Base-by-base conservation (phyloP, 2,797 vertebrate genomes). In the Malacoctenus gilli region DNA sequence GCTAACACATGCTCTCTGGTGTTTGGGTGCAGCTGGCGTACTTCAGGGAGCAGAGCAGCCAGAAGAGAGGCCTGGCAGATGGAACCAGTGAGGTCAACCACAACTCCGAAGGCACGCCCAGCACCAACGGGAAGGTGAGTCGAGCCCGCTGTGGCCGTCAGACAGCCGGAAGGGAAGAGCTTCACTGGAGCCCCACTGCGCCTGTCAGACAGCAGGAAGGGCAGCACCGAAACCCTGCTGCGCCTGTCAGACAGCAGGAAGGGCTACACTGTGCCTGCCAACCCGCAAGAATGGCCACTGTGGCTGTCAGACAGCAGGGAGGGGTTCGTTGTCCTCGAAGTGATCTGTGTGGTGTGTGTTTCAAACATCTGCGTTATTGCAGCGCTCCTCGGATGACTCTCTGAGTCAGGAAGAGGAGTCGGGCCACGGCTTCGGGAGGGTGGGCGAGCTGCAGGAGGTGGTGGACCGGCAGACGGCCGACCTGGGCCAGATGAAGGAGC, bases 401-500 rank as follows among this genome's bases (percentile, higher is more conserved):
- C 72, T 94, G 41, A 94, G 89, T 70, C 93, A 94, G 0, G 95
- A 96, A 59, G 95, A 97, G 52, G 95, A 97, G 43, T 47, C 32
- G 0, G 59, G 41, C 1, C 47, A 42, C 0, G 72, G 37, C 18
- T 90, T 92, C n/a, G 85, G 92, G 30, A 94, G 93, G 72, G 91
- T 94, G 4, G 72, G 92, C 0, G 95, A 98, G 74, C 93, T 98
- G 22, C 95, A 98, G 74, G 95, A 97, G 13, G 58, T 94, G 56
- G 89, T 98, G 61, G 95, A 96, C 31, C 93, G 92, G 10, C 96
- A 97, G 90, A 90, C 85, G 0, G 90, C 93, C 4, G 97, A 99
- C 63, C 92, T 98, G 56, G 84, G 90, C 15, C 95, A 96, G 75
- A 95, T 98, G 95, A 98, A 97, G 87, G 96, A 98, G 74, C 94